Conservation (phyloP, 2,113 vertebrate species). For the Opisthocomus hoazin region DNA sequence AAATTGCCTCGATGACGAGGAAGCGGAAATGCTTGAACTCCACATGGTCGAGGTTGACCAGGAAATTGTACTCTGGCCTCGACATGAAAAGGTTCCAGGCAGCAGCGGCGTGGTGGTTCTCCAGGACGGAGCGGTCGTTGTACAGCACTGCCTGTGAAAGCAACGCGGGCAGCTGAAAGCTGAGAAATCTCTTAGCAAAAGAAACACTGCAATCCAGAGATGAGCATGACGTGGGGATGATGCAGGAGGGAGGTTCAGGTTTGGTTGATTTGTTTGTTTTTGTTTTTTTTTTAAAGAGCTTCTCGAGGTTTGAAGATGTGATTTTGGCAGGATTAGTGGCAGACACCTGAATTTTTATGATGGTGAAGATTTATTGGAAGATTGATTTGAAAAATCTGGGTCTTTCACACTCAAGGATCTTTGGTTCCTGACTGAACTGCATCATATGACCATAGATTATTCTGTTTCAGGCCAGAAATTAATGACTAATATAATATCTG, state of each 20-base stretch:
- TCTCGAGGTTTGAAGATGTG: not conserved
- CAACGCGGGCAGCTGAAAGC: not conserved
- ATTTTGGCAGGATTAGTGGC: not conserved
- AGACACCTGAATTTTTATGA: not conserved
- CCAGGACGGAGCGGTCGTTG: conserved; percentile 95
- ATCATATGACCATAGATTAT: not conserved
- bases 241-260: not conserved
- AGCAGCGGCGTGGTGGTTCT: conserved; percentile 96
- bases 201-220: not conserved
- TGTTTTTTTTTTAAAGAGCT: not conserved
- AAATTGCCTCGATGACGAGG: conserved; percentile 96
- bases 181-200: not conserved
- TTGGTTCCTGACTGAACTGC: not conserved
- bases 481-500: not conserved
- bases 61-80: conserved; percentile 91
- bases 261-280: not conserved
- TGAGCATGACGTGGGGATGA: not conserved
- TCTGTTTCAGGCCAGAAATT: not conserved
- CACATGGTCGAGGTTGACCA: conserved; percentile 89
- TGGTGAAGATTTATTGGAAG: not conserved
- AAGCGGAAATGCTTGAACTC: conserved; percentile 99
- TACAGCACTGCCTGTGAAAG: conserved; percentile 87
- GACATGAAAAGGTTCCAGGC: conserved; percentile 99
- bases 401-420: not conserved
- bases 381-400: not conserved